phyloP scores from a whole-genome alignment of 2,888 invertebrate species.

The Eupithecia vulgata region DNA sequence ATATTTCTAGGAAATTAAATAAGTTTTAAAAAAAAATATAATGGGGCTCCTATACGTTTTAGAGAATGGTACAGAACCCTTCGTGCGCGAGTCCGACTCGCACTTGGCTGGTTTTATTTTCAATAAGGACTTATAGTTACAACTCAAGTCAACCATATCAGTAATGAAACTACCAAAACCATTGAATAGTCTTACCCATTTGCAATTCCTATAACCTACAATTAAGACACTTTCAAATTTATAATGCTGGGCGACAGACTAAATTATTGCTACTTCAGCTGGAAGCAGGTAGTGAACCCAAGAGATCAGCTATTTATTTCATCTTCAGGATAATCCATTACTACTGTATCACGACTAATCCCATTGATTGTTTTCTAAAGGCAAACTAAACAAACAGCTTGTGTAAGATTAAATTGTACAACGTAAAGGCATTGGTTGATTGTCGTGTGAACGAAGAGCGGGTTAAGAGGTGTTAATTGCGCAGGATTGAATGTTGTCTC shows the following conservation, averaged over 20 bases:
- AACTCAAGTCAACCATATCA: background rate
- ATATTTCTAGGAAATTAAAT: too few relatives aligned
- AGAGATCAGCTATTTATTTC: background rate
- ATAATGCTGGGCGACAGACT: background rate
- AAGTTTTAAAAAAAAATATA: too few relatives aligned
- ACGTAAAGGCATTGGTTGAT: slow-evolving; percentile 63
- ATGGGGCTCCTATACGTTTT: too few relatives aligned
- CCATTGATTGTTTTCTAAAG: slow-evolving; percentile 32
- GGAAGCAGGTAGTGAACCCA: background rate
- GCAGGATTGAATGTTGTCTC: slow-evolving; percentile 84
- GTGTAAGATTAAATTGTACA: slow-evolving; percentile 65
- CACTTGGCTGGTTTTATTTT: too few relatives aligned
- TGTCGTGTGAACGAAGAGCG: slow-evolving; percentile 82
- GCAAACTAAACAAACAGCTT: slow-evolving; percentile 41
- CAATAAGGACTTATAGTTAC: too few relatives aligned
- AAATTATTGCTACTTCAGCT: too few relatives aligned
- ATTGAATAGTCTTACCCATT: background rate
- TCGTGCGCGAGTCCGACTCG: too few relatives aligned
- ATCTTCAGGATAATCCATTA: background rate
- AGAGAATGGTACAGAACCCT: too few relatives aligned
- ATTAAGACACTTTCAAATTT: background rate
- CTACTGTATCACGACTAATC: background rate
- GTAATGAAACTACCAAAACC: background rate
- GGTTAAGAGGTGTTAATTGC: slow-evolving; percentile 85
- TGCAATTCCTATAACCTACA: background rate